Percentiles rank a stretch among this genome's conserved stretches.
phyloP scores from a whole-genome alignment of 2,113 vertebrate genomes.

The Mustela nigripes region DNA sequence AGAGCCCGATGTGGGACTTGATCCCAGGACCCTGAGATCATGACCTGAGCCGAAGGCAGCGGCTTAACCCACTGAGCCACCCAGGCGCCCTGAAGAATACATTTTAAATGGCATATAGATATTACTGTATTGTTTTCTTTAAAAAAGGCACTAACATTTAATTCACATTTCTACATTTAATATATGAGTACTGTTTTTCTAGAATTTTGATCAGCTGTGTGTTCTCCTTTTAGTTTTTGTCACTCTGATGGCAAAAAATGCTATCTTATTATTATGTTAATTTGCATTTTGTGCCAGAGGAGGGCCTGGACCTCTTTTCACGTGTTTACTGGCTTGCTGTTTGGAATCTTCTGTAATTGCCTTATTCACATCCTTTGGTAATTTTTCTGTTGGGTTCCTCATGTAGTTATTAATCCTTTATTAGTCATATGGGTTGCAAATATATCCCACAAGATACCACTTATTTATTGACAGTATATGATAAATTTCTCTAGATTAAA shows the following conservation, averaged over 20 bases:
- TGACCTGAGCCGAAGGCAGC: no score
- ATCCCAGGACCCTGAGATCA: no score
- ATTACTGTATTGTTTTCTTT: not conserved
- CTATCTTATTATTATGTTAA: not conserved
- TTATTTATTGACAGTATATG: not conserved
- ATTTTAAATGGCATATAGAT: not conserved
- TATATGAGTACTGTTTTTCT: not conserved
- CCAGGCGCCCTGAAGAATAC: not conserved
- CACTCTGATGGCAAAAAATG: not conserved
- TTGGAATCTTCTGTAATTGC: not conserved
- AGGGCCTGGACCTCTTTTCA: not conserved
- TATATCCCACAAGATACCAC: not conserved
- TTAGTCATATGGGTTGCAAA: not conserved
- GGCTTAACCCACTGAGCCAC: no score
- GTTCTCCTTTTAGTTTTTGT: not conserved
- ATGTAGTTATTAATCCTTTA: not conserved
- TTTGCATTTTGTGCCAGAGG: not conserved
- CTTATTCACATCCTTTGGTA: not conserved
- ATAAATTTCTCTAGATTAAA: not conserved
- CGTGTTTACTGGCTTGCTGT: not conserved
- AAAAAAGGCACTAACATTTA: not conserved
- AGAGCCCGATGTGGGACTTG: no score
- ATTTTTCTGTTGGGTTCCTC: not conserved
- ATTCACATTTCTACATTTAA: not conserved
- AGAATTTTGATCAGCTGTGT: not conserved